Conservation (phyloP, 2,888 invertebrate genomes). For the Punctoribates punctum region DNA sequence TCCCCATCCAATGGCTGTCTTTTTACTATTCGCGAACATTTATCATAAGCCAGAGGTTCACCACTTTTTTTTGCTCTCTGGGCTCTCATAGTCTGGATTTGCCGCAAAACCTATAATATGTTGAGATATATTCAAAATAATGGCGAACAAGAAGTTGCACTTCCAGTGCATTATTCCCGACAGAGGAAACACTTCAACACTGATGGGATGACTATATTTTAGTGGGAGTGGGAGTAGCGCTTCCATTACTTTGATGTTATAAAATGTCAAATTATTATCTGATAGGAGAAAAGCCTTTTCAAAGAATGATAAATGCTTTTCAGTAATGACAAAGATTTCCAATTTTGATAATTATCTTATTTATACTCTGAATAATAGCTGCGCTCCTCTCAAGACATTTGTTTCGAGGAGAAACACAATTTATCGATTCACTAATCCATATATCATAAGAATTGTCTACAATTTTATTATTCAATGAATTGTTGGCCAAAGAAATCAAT, state of each 20-base stretch:
- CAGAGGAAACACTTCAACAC: slow-evolving; percentile 33
- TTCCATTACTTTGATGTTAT: slow-evolving; percentile 24
- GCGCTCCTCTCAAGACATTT: too few species aligned
- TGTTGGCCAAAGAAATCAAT: neutral
- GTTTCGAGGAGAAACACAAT: too few species aligned
- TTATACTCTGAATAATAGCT: too few species aligned
- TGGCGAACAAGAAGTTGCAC: slow-evolving; percentile 30
- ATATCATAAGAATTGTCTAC: too few species aligned
- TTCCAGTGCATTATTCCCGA: slow-evolving; percentile 27
- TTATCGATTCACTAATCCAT: too few species aligned
- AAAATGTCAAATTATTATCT: slow-evolving; percentile 23
- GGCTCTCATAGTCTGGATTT: neutral
- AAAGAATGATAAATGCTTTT: slow-evolving; percentile 17
- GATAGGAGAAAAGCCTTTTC: slow-evolving; percentile 5
- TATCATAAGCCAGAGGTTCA: slow-evolving; percentile 35
- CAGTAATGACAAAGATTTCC: slow-evolving; percentile 20
- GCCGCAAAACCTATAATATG: slow-evolving; percentile 27
- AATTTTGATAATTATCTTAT: slow-evolving; percentile 8
- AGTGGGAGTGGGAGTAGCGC: slow-evolving; percentile 7
- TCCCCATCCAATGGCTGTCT: slow-evolving; percentile 13
- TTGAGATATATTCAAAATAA: slow-evolving; percentile 20
- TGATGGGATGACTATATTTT: slow-evolving; percentile 26
- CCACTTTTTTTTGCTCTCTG: slow-evolving; percentile 5
- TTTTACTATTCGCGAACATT: slow-evolving; percentile 1
- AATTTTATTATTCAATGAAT: too few species aligned